These are phyloP conservation scores for Stegostoma tigrinum DNA, from an alignment of 2,113 vertebrate genomes.

Conservation along the genomic window DNA sequence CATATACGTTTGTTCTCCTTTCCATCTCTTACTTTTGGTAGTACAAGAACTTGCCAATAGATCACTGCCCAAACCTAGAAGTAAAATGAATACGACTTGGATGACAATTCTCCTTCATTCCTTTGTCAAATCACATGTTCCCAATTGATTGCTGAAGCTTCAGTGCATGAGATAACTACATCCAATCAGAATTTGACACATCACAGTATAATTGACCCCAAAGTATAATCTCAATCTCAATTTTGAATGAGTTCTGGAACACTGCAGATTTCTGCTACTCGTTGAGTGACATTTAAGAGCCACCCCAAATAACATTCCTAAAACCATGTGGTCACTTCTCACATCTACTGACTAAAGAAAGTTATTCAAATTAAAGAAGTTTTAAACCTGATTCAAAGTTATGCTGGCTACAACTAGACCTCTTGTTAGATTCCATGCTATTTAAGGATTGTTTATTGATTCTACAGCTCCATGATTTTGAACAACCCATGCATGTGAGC, in stretches of 20 bases:
- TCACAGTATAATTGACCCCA: background rate
- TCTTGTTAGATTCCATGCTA: background rate
- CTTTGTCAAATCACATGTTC: background rate
- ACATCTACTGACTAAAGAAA: background rate
- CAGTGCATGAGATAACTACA: background rate
- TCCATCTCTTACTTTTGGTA: too few species aligned
- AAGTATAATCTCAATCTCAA: background rate
- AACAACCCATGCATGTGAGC: background rate
- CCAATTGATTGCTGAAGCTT: too few species aligned
- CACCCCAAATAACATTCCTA: background rate
- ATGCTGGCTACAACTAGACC: background rate
- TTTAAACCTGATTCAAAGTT: background rate
- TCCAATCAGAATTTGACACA: background rate
- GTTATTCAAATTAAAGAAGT: background rate
- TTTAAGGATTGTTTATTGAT: background rate
- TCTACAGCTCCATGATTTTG: background rate
- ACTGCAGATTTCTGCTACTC: background rate
- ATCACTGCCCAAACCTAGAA: background rate
- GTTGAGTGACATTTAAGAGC: background rate
- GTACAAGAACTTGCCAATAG: background rate
- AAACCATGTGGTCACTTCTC: background rate
- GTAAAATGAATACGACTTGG: background rate
- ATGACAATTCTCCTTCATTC: background rate
- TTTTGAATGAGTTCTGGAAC: background rate
- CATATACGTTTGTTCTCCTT: too few species aligned